Conservation (phyloP, 2,113 vertebrate genomes). For the Tupaia tana region DNA sequence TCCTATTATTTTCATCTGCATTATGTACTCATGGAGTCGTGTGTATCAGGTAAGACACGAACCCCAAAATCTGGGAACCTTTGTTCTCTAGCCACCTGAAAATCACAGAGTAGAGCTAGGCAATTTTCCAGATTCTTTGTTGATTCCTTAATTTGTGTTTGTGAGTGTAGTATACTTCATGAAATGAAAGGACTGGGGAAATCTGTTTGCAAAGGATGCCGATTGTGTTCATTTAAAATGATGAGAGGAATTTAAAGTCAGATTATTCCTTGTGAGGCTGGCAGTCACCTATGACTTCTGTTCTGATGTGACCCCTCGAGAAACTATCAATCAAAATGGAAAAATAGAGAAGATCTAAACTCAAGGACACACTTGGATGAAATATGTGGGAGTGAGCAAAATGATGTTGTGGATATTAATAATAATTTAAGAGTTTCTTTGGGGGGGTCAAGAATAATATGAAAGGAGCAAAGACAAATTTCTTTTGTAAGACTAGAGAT, state of each 20-base stretch:
- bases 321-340: constrained; percentile 78
- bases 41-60: constrained; percentile 50
- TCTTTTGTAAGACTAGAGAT: constrained; percentile 62
- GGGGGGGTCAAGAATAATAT: constrained; percentile 77
- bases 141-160: not conserved
- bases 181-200: not conserved
- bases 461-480: constrained; percentile 81
- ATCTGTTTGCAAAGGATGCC: not conserved
- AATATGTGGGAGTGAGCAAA: constrained; percentile 69
- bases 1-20: constrained; percentile 38
- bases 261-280: constrained; percentile 57
- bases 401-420: constrained; percentile 70
- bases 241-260: not conserved
- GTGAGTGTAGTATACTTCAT: not conserved
- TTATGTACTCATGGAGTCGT: not conserved
- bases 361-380: constrained; percentile 52
- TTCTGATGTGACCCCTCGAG: constrained; percentile 66
- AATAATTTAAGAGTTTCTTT: constrained; percentile 77
- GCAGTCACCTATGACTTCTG: constrained; percentile 45
- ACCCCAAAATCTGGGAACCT: not conserved
- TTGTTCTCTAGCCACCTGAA: constrained; percentile 59
- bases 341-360: constrained; percentile 73
- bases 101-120: not conserved
- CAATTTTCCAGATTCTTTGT: not conserved
- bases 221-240: not conserved